phyloP scores from a whole-genome alignment of 2,888 invertebrate species.

The Nematopogon swammerdamellus region DNA sequence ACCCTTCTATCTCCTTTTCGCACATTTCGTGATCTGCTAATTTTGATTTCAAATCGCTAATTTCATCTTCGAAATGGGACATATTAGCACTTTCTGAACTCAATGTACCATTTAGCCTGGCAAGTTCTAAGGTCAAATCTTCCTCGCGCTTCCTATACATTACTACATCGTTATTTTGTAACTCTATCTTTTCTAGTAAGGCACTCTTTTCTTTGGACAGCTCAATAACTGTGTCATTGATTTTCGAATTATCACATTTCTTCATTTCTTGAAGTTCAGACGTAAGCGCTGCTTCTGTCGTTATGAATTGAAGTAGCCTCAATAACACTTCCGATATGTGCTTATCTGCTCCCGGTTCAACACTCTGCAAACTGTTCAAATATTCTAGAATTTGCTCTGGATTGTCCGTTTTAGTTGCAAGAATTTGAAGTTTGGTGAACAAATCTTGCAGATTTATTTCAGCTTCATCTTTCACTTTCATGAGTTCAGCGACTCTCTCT shows the following conservation, averaged over 20 bases:
- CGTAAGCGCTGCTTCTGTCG: neutral
- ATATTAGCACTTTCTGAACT: slow-evolving; percentile 15
- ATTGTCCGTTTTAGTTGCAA: slow-evolving; percentile 1
- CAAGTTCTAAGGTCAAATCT: slow-evolving; percentile 16
- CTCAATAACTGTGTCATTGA: neutral
- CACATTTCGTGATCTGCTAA: slow-evolving; percentile 18
- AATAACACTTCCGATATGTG: neutral
- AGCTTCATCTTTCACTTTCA: slow-evolving; percentile 13
- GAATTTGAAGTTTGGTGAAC: neutral
- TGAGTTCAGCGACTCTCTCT: slow-evolving; percentile 19
- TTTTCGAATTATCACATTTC: neutral
- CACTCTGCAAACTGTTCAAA: neutral
- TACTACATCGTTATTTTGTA: slow-evolving; percentile 17
- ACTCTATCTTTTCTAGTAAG: slow-evolving; percentile 17
- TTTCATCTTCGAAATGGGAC: slow-evolving; percentile 17
- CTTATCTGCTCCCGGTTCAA: neutral
- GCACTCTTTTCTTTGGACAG: slow-evolving; percentile 1
- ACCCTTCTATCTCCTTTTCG: slow-evolving; percentile 16
- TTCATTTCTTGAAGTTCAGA: neutral
- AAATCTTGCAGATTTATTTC: slow-evolving; percentile 13
- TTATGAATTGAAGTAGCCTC: neutral
- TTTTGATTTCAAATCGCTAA: slow-evolving; percentile 22
- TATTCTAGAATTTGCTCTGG: neutral
- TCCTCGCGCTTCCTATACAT: neutral
- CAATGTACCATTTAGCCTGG: slow-evolving; percentile 17